Evolutionary conservation across 2,113 vertebrate genomes (phyloP).

Genomic region (Hydrolagus affinis): DNA sequence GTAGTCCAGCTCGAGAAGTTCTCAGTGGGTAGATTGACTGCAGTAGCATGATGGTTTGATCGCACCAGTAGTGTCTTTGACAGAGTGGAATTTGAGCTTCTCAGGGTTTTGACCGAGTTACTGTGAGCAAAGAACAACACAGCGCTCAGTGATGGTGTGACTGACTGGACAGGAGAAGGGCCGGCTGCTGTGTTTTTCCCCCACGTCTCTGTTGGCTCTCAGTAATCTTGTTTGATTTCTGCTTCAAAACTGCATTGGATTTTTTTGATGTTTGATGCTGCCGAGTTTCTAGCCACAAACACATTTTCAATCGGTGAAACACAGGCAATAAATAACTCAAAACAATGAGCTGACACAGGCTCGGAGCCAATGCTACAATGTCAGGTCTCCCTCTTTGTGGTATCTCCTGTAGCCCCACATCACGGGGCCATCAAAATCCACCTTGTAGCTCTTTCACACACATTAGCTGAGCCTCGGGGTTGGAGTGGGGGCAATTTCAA

Average conservation of each 20-base stretch:
- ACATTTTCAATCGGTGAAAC: conserved; percentile 1
- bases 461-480: background rate
- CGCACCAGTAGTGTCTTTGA: background rate
- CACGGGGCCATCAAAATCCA: too few relatives aligned
- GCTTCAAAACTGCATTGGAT: conserved; percentile 19
- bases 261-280: conserved; percentile 29
- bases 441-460: too few relatives aligned
- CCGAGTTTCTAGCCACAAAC: background rate
- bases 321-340: background rate
- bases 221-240: conserved; percentile 2
- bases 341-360: background rate
- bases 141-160: background rate
- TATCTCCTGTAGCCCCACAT: background rate
- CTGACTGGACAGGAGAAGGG: background rate
- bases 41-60: background rate
- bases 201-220: background rate
- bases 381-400: too few relatives aligned
- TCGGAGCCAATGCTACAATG: background rate
- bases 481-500: background rate
- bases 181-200: background rate
- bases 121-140: conserved; percentile 12
- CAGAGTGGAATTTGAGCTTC: background rate
- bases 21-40: conserved; percentile 8
- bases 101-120: background rate
- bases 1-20: background rate